These are phyloP conservation scores for Mobula hypostoma DNA, from an alignment of 2,113 vertebrate species.

Conservation along the genomic window DNA sequence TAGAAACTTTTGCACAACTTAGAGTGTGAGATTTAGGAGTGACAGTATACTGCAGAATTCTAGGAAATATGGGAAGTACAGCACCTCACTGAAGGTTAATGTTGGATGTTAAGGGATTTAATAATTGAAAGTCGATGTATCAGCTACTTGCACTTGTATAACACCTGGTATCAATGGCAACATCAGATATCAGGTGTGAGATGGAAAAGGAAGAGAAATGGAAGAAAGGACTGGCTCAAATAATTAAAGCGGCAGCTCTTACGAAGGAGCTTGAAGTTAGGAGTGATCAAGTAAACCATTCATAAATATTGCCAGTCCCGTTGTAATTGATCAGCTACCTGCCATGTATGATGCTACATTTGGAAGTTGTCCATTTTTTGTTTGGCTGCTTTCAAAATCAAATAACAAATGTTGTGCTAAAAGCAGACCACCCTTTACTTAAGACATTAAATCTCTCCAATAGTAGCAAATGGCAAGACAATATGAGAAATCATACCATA, in stretches of 20 bases:
- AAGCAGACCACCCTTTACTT: too few relatives aligned
- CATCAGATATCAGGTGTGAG: background rate
- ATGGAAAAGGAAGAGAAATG: background rate
- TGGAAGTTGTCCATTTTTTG: too few relatives aligned
- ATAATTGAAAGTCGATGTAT: background rate
- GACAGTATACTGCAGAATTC: background rate
- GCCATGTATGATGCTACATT: too few relatives aligned
- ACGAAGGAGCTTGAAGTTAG: background rate
- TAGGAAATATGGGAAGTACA: background rate
- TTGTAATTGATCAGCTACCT: too few relatives aligned
- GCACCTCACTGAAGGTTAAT: background rate
- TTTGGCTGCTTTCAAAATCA: too few relatives aligned
- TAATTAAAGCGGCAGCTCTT: background rate
- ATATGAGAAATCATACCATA: too few relatives aligned
- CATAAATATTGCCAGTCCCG: too few relatives aligned
- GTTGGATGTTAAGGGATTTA: background rate
- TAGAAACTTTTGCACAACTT: background rate
- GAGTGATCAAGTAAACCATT: background rate
- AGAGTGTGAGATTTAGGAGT: background rate
- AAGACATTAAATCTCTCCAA: too few relatives aligned
- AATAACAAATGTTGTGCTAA: too few relatives aligned
- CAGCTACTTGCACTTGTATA: background rate
- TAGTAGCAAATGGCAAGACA: too few relatives aligned
- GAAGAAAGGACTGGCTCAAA: background rate
- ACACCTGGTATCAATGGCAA: background rate